phyloP scores from a whole-genome alignment of 2,797 vertebrate species.

The Thaleichthys pacificus region DNA sequence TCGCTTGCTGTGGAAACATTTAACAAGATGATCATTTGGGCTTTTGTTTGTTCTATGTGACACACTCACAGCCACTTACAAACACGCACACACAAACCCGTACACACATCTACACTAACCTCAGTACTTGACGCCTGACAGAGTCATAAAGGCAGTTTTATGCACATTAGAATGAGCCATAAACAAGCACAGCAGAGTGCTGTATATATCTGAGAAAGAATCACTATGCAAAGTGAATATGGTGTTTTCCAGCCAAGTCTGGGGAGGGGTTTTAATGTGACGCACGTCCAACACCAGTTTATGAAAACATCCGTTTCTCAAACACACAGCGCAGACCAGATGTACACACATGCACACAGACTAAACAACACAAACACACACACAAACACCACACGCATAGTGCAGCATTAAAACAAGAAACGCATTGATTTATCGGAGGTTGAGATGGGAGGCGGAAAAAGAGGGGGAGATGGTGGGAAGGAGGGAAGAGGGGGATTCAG shows the following conservation, averaged over 20 bases:
- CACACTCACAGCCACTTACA: slow-evolving; percentile 23
- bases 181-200: slow-evolving; percentile 50
- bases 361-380: neutral
- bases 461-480: neutral
- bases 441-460: neutral
- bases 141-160: slow-evolving; percentile 48
- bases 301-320: slow-evolving; percentile 42
- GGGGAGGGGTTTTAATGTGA: slow-evolving; percentile 57
- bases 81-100: neutral
- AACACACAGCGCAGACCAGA: slow-evolving; percentile 30
- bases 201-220: slow-evolving; percentile 56
- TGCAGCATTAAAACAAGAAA: slow-evolving; percentile 29
- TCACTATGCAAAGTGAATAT: slow-evolving; percentile 64
- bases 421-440: slow-evolving; percentile 35
- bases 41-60: slow-evolving; percentile 50
- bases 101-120: slow-evolving; percentile 9
- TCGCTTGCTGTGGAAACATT: neutral
- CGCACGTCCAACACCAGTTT: slow-evolving; percentile 42
- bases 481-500: neutral
- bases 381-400: neutral
- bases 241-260: slow-evolving; percentile 43
- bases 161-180: slow-evolving; percentile 42
- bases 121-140: slow-evolving; percentile 36
- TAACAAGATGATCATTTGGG: neutral
- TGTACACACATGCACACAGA: neutral